Evolutionary conservation across 2,888 invertebrate genomes (phyloP).

Genomic region (Lycia hirtaria): DNA sequence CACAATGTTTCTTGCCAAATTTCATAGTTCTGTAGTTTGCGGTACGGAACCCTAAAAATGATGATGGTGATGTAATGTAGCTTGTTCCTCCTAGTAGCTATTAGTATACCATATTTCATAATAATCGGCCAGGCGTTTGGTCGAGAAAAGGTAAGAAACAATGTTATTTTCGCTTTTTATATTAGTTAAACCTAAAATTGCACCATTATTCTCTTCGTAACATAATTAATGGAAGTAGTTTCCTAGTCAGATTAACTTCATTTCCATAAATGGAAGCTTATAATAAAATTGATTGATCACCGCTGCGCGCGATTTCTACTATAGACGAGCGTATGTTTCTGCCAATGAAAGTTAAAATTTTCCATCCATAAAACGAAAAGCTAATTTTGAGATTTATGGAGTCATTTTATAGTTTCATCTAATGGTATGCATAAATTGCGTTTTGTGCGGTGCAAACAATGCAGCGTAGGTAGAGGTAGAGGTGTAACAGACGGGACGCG

Average conservation of each 20-base stretch:
- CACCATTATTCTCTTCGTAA: not conserved
- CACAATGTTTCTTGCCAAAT: too few species aligned
- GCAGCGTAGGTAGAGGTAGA: slow-evolving; percentile 27
- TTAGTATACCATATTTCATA: too few species aligned
- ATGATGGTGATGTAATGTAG: too few species aligned
- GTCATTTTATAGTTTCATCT: slow-evolving; percentile 5
- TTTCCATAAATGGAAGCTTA: slow-evolving; percentile 24
- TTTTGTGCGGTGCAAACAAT: slow-evolving; percentile 23
- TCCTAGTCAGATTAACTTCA: slow-evolving; percentile 14
- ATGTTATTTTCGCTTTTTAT: too few species aligned
- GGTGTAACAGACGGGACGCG: not conserved
- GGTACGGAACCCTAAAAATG: too few species aligned
- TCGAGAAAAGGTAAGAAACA: too few species aligned
- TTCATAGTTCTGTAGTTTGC: too few species aligned
- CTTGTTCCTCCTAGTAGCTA: too few species aligned
- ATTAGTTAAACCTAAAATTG: too few species aligned
- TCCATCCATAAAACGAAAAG: slow-evolving; percentile 8
- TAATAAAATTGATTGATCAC: slow-evolving; percentile 21
- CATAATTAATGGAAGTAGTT: slow-evolving; percentile 19
- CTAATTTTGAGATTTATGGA: slow-evolving; percentile 3
- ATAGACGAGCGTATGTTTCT: slow-evolving; percentile 11
- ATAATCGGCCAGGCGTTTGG: too few species aligned
- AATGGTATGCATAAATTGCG: slow-evolving; percentile 1
- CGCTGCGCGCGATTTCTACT: slow-evolving; percentile 17
- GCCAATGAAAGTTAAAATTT: slow-evolving; percentile 24